Evolutionary conservation across 2,797 vertebrate species (phyloP).

Genomic region (Pseudocheirus occidentalis): DNA sequence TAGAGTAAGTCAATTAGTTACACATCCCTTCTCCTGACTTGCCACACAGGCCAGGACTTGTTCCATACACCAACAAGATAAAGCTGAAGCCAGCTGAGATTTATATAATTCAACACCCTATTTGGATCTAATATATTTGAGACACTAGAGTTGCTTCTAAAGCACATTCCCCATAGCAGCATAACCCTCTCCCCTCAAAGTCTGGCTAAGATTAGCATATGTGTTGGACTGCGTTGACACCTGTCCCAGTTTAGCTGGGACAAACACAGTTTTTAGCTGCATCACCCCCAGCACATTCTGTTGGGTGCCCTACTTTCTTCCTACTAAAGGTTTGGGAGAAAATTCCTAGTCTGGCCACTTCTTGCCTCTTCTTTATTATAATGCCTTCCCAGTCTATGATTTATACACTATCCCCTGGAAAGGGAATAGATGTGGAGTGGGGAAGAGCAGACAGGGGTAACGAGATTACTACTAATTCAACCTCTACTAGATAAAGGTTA

Average conservation of each 20-base stretch:
- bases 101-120: constrained; percentile 62
- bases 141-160: constrained; percentile 74
- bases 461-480: neutral
- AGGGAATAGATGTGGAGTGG: neutral
- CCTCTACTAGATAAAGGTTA: neutral
- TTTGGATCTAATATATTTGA: constrained; percentile 73
- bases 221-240: constrained; percentile 77
- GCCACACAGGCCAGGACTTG: neutral
- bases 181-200: constrained; percentile 69
- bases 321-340: constrained; percentile 52
- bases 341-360: constrained; percentile 30
- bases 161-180: constrained; percentile 74
- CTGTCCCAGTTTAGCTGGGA: constrained; percentile 79
- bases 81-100: neutral
- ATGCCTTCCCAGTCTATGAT: neutral
- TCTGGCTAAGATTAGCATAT: constrained; percentile 78
- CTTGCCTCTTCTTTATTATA: neutral
- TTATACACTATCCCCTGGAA: neutral
- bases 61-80: neutral
- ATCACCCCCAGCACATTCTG: constrained; percentile 72
- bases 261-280: constrained; percentile 73
- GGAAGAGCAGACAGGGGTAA: neutral
- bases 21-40: neutral
- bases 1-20: neutral
- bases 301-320: constrained; percentile 76